Evolutionary conservation across 2,113 vertebrate genomes (phyloP).

Genomic region (Murina feae): DNA sequence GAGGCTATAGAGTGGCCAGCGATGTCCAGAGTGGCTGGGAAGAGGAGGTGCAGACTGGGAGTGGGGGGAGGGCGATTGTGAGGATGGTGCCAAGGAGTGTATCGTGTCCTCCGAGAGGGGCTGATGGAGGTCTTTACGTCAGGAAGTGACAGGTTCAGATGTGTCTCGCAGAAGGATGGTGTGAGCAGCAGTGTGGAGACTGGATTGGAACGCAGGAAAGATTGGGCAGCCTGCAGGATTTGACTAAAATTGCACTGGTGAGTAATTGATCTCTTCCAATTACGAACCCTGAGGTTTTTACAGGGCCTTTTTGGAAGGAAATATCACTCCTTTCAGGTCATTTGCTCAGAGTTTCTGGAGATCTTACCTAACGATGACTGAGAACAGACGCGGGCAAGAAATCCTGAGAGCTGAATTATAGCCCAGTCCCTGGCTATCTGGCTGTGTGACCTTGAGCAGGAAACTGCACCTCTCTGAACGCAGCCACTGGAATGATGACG

Average conservation of each 20-base stretch:
- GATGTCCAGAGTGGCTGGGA: neutral
- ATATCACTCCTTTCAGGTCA: conserved; percentile 30
- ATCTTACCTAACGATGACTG: neutral
- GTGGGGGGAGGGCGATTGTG: accelerated
- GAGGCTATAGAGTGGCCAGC: neutral
- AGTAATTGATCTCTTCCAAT: conserved; percentile 44
- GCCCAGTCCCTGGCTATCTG: neutral
- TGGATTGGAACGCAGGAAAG: conserved; percentile 1
- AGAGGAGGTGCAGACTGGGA: neutral
- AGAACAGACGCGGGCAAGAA: neutral
- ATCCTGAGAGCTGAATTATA: neutral
- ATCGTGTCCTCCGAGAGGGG: neutral
- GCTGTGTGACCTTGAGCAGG: neutral
- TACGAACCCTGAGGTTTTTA: conserved; percentile 28
- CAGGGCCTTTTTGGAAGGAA: conserved; percentile 14
- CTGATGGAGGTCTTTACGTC: conserved; percentile 37
- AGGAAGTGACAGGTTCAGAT: conserved; percentile 44
- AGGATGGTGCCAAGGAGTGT: neutral
- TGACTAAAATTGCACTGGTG: conserved; percentile 41
- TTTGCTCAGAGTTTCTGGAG: conserved; percentile 18
- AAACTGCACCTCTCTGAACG: neutral
- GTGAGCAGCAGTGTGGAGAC: neutral
- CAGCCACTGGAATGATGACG: neutral
- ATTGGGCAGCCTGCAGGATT: neutral
- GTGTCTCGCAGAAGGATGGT: conserved; percentile 40